A percentile compares a stretch with the other conserved stretches of the same genome.
Conservation (phyloP, 2,888 invertebrate genomes). For the Sympetrum striolatum region DNA sequence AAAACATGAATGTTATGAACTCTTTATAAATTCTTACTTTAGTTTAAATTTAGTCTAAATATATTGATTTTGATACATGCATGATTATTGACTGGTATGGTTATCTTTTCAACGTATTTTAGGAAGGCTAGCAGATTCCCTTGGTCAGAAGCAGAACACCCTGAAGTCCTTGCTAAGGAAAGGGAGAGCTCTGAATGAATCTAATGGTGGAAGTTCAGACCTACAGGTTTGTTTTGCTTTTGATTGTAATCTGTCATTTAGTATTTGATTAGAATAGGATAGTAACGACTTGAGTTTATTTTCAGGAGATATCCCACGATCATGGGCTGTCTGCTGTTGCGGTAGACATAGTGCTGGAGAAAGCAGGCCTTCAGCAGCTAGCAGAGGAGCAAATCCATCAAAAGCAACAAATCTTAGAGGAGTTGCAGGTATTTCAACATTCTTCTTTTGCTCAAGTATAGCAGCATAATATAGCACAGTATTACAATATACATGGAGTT, state of each 20-base stretch:
- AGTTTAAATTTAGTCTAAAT: too few species aligned
- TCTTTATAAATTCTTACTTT: too few species aligned
- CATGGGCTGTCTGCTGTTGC: constrained; percentile 15
- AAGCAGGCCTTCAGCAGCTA: constrained; percentile 30
- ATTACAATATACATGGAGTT: too few species aligned
- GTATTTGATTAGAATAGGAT: background rate
- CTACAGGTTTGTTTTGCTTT: background rate
- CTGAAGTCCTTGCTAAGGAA: constrained; percentile 64
- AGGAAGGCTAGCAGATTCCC: constrained; percentile 10
- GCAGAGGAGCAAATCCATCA: constrained; percentile 70
- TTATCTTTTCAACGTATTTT: background rate
- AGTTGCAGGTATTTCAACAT: constrained; percentile 60
- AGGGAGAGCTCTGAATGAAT: constrained; percentile 55
- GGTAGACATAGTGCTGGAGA: constrained; percentile 10
- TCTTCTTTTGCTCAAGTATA: too few species aligned
- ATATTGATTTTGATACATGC: background rate
- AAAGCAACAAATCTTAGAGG: constrained; percentile 75
- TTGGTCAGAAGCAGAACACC: constrained; percentile 51
- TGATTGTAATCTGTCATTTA: background rate
- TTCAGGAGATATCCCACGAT: background rate
- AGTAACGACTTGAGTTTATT: background rate
- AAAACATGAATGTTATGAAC: too few species aligned
- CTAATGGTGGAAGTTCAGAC: background rate
- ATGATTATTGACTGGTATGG: background rate
- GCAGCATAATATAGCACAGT: too few species aligned